Conservation (phyloP, 2,888 invertebrate species). For the Thereva nobilitata region DNA sequence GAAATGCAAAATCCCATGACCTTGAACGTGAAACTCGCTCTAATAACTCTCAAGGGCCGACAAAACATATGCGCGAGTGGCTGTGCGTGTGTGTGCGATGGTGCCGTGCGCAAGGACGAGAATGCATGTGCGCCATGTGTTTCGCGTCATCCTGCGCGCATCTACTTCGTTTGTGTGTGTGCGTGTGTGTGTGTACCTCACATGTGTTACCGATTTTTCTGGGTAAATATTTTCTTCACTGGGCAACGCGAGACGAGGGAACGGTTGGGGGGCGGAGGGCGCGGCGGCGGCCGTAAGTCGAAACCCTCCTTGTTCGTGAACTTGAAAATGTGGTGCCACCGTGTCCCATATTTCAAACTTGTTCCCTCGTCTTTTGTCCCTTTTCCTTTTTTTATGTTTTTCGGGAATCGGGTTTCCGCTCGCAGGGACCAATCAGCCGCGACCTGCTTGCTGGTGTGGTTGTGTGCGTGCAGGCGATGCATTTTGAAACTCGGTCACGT, state of each 20-base stretch:
- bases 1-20: conserved; percentile 27
- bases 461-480: conserved; percentile 5
- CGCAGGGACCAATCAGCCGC: conserved; percentile 24
- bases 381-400: conserved; percentile 9
- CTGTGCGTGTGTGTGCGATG: conserved; percentile 1
- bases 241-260: not conserved
- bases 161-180: not conserved
- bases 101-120: not conserved
- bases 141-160: not conserved
- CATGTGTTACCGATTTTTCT: not conserved
- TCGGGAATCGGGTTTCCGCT: conserved; percentile 22
- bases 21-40: conserved; percentile 32
- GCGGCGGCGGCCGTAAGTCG: not conserved
- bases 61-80: conserved; percentile 3
- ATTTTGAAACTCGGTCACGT: conserved; percentile 16
- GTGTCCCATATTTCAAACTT: conserved; percentile 30
- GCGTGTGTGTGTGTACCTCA: not conserved
- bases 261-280: not conserved
- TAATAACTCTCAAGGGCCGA: not conserved
- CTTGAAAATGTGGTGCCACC: conserved; percentile 24
- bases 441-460: conserved; percentile 12
- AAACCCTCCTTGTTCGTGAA: conserved; percentile 22
- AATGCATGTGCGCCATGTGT: not conserved
- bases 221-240: not conserved
- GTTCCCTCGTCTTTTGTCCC: conserved; percentile 11